Evolutionary conservation across 2,888 invertebrate species (phyloP).

Genomic region (Stenodera caucasica): DNA sequence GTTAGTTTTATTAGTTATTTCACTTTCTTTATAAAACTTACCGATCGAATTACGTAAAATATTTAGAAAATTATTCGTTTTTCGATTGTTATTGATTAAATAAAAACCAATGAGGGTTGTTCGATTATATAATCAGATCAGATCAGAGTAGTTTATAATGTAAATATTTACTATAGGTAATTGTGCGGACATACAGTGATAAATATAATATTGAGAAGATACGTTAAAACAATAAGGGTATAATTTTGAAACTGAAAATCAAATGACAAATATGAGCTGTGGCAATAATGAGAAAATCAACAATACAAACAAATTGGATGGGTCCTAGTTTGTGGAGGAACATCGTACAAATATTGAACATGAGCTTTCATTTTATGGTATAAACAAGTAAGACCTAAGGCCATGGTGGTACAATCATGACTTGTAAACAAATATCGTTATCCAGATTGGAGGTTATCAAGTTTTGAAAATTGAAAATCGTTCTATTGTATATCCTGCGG

Average conservation of each 20-base stretch:
- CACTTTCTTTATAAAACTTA: constrained; percentile 16
- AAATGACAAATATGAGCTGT: constrained; percentile 23
- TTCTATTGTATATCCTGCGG: constrained; percentile 18
- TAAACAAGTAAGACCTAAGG: constrained; percentile 26
- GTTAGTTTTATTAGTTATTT: constrained; percentile 31
- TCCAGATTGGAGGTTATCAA: constrained; percentile 26
- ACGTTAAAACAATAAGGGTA: constrained; percentile 12
- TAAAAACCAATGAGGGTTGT: too few relatives aligned
- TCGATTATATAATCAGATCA: too few relatives aligned
- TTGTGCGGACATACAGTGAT: constrained; percentile 10
- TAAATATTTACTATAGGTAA: constrained; percentile 20
- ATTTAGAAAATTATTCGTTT: neutral
- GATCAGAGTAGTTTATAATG: constrained; percentile 2
- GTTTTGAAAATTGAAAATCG: constrained; percentile 28
- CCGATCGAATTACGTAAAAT: neutral
- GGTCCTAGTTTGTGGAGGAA: constrained; percentile 19
- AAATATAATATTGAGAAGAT: constrained; percentile 16
- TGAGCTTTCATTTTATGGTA: constrained; percentile 25
- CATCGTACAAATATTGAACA: constrained; percentile 26
- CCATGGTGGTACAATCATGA: constrained; percentile 29
- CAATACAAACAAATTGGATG: constrained; percentile 25
- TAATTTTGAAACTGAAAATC: constrained; percentile 14
- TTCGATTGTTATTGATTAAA: too few relatives aligned
- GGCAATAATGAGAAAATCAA: constrained; percentile 26
- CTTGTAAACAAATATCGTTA: constrained; percentile 29